Evolutionary conservation across 2,888 invertebrate genomes (phyloP), one percentile per base, ranked within the genome.

Genomic region (Cryptus viduatorius): DNA sequence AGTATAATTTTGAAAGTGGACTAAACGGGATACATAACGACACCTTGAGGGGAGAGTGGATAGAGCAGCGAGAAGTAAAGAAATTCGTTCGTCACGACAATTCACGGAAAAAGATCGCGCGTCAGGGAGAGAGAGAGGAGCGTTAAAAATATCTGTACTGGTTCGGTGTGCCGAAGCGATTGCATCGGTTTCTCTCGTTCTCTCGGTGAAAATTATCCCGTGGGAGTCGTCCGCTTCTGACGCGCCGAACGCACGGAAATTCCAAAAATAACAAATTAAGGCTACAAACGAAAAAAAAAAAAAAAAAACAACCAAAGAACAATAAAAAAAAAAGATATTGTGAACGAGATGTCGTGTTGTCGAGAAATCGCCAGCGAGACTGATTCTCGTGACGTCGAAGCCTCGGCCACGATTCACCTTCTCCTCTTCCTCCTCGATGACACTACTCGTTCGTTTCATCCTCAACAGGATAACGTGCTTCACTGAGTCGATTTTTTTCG

Each of bases 111-210:
- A 42, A 73, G 61, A 59, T 48, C 44, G 56, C 14, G 56, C 56
- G 4, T 19, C 56, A 46, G 68, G 29, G 68, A 71, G 61, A 46
- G 61, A 14, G 50, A 31, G 24, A 53, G 16, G 77, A 44, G 69
- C 78, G 77, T 78, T 84, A 84, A 84, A 84, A 84, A 84, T 84
- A 77, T 68, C 29, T 75, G 69, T 64, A 56, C 50, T 24, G 50
- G 65, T 79, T 68, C 56, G 56, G 50, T 59, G 44, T n/a, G 29
- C 44, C 46, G 42, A 16, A 46, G n/a, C 61, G 69, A n/a, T 37
- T 83, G 83, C 83, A 83, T 79, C 79, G 79, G 59, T 53, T 64
- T 46, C 53, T 67, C 46, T 19, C 44, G 37, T 56, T 83, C 48
- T 61, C 71, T 19, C 50, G 42, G 69, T 50, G 68, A 68, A 31